Percentiles rank a stretch among this genome's conserved stretches.
These are phyloP conservation scores for Dolichallabes microphthalmus DNA, from an alignment of 2,113 vertebrate genomes.

Conservation along the genomic window DNA sequence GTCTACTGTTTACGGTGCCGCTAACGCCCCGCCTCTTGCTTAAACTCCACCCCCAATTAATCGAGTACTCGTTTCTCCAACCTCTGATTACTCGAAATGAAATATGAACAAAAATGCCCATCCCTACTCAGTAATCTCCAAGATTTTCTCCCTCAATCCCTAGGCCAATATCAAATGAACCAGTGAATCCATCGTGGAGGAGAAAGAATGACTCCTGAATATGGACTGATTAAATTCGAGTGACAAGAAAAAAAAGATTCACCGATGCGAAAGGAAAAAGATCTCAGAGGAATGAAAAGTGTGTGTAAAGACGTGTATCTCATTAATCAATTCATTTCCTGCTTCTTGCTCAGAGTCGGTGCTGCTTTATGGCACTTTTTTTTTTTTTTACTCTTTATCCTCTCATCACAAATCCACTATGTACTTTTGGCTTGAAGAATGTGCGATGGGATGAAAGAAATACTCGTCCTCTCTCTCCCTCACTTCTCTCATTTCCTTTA, in stretches of 20 bases:
- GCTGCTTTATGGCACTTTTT: not conserved
- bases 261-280: not conserved
- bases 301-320: not conserved
- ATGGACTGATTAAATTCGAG: not conserved
- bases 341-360: not conserved
- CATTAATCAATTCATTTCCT: not conserved
- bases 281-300: not conserved
- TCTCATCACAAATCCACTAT: not conserved
- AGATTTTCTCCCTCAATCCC: not conserved
- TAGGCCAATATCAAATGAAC: not conserved
- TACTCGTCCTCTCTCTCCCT: not conserved
- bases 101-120: too few relatives aligned
- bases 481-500: not conserved
- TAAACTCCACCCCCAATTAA: too few relatives aligned
- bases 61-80: too few relatives aligned
- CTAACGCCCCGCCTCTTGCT: too few relatives aligned
- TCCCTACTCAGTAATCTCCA: not conserved
- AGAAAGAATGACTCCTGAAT: not conserved
- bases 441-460: not conserved
- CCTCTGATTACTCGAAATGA: too few relatives aligned
- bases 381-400: not conserved
- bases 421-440: not conserved
- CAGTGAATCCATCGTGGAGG: not conserved
- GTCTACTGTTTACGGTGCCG: too few relatives aligned
- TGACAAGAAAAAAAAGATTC: not conserved